phyloP scores from a whole-genome alignment of 23 tunicate species.

The Aplidium turbinatum region DNA sequence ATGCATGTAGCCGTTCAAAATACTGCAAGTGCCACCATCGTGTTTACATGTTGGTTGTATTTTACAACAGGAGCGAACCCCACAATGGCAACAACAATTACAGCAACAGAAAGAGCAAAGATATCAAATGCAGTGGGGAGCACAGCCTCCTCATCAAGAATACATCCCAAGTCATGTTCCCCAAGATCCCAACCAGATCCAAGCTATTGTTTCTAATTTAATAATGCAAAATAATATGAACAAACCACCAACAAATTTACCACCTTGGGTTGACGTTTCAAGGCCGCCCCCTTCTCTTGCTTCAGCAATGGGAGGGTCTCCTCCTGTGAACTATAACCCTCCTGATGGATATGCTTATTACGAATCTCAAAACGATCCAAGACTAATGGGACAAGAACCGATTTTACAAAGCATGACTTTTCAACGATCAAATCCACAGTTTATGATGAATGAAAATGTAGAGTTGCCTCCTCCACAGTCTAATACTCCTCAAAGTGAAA shows the following conservation, averaged over 20 bases:
- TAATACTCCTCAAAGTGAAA: neutral
- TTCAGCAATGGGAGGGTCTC: neutral
- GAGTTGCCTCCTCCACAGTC: neutral
- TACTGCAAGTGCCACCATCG: no score
- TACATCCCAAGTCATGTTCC: no score
- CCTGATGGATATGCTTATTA: slow-evolving; percentile 1
- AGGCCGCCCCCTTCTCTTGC: slow-evolving; percentile 59
- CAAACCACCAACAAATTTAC: slow-evolving; percentile 27
- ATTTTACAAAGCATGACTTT: slow-evolving; percentile 38
- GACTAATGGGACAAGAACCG: slow-evolving; percentile 14
- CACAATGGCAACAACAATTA: slow-evolving; percentile 20
- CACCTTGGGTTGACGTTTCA: slow-evolving; percentile 53
- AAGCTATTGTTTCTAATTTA: slow-evolving; percentile 48
- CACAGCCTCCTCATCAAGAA: no score
- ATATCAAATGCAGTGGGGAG: no score
- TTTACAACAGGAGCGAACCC: slow-evolving; percentile 2
- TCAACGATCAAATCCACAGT: slow-evolving; percentile 1
- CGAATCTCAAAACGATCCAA: slow-evolving; percentile 9
- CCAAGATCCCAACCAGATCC: slow-evolving; percentile 49
- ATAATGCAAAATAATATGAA: slow-evolving; percentile 56
- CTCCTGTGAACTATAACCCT: neutral
- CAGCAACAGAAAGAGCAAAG: no score
- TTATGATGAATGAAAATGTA: neutral
- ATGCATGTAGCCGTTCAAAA: no score
- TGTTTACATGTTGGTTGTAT: no score